A percentile compares a stretch with the other conserved stretches of the same genome.
Conservation (phyloP, 2,113 vertebrate genomes). For the Euleptes europaea region DNA sequence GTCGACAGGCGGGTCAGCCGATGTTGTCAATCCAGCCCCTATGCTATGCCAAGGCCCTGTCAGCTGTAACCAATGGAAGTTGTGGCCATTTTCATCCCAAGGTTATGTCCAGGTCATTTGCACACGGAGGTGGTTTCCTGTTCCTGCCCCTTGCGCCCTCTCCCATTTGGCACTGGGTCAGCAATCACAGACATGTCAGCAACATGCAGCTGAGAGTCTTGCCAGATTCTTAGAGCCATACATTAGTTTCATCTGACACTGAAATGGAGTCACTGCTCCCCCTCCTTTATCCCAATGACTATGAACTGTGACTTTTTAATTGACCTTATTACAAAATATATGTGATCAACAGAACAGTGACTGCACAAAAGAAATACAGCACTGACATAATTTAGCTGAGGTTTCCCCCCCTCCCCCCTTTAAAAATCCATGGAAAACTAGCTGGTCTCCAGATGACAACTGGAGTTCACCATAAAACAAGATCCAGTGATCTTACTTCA, state of each 20-base stretch:
- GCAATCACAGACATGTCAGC: neutral
- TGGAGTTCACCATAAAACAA: constrained; percentile 9
- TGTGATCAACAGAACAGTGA: neutral
- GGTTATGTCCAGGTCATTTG: too few species aligned
- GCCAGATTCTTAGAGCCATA: neutral
- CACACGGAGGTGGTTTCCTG: too few species aligned
- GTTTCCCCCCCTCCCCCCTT: too few species aligned
- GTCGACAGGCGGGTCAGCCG: too few species aligned
- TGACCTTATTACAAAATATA: neutral
- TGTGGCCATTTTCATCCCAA: too few species aligned
- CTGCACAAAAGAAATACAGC: constrained; percentile 1
- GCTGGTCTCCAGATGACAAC: neutral
- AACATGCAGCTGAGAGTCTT: neutral
- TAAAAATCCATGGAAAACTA: neutral
- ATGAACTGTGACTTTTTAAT: constrained; percentile 26
- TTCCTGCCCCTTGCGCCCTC: neutral
- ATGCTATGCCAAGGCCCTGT: too few species aligned
- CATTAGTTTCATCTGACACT: constrained; percentile 25
- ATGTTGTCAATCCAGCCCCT: too few species aligned
- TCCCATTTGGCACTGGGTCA: too few species aligned
- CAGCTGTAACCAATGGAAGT: too few species aligned
- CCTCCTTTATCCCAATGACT: neutral
- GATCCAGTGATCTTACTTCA: neutral
- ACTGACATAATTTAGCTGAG: constrained; percentile 32
- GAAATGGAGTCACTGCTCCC: constrained; percentile 11